Base-by-base conservation (phyloP, 2,113 vertebrate genomes). In the Phasianus colchicus region DNA sequence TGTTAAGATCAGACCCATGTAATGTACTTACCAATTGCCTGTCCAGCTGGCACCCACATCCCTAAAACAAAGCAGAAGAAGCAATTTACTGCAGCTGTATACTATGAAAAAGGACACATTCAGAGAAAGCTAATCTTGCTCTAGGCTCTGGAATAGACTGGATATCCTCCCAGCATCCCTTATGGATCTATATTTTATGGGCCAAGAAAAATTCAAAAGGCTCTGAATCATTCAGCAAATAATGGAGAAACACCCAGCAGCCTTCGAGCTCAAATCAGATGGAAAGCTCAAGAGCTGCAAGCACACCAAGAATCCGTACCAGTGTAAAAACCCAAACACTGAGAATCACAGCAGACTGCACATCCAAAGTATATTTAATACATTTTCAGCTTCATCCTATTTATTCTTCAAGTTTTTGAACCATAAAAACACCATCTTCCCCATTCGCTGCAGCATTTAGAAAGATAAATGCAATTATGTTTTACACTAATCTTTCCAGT, bases 11-110 rank as follows among this genome's bases (percentile, higher is more conserved):
- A 38, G 76, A 77, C 80, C 65, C 76, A 63, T 36, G 9, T 65
- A 80, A 88, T 1, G 83, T 89, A 98, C 98, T 97, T 98, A 99
- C 99, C 99, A 96, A 99, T 99, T 29, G 99, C 98, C 93, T 99
- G 99, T 96, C 99, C 99, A 77, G 99, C 98, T 73, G 99, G 98
- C 97, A 99, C 99, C 99, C 99, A 99, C 98, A 99, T 99, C 96
- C 99, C 99, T 99, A 93, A 29, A 96, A 96, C 9, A 96, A 80
- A 95, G 96, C 71, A 97, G 24, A 72, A 89, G 60, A 52, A 54
- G 81, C 16, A 1, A 34, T 25, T 82, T 7, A 87, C 5, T 6
- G 21, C 18, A 50, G 32, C 66, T 42, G 32, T 2, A 0, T 5
- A 10, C 24, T 21, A 18, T 0, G 2, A 45, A 83, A 78, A 18